Evolutionary conservation across 2,797 vertebrate species (phyloP).

Genomic region (Falco rusticolus): DNA sequence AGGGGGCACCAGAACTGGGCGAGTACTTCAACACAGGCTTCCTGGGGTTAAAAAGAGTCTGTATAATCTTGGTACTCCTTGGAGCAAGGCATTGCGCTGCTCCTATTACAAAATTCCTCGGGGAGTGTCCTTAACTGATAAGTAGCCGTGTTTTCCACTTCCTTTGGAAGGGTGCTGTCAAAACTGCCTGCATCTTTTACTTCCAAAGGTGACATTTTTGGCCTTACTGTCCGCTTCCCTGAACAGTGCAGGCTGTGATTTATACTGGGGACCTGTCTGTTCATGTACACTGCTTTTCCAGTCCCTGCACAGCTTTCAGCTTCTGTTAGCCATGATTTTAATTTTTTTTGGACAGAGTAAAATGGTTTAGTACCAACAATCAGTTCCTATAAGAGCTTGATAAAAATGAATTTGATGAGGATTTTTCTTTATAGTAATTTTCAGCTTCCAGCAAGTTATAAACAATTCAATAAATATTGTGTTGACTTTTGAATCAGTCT

Average conservation of each 20-base stretch:
- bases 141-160: not conserved
- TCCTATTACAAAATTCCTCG: fast-evolving
- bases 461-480: slow-evolving; percentile 19
- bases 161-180: not conserved
- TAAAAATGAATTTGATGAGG: not conserved
- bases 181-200: not conserved
- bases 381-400: not conserved
- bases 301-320: not conserved
- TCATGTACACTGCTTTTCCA: not conserved
- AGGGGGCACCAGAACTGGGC: not conserved
- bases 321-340: not conserved
- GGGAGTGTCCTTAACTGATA: not conserved
- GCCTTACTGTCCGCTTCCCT: not conserved
- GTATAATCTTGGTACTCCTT: not conserved
- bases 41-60: not conserved
- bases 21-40: fast-evolving
- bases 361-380: not conserved
- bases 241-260: not conserved
- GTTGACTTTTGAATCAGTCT: not conserved
- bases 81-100: not conserved
- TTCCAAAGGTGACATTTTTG: not conserved
- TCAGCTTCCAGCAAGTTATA: not conserved
- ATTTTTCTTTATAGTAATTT: not conserved
- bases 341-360: not conserved
- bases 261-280: not conserved